Base-by-base conservation (phyloP, 2,797 vertebrate species). In the Poecilia picta region DNA sequence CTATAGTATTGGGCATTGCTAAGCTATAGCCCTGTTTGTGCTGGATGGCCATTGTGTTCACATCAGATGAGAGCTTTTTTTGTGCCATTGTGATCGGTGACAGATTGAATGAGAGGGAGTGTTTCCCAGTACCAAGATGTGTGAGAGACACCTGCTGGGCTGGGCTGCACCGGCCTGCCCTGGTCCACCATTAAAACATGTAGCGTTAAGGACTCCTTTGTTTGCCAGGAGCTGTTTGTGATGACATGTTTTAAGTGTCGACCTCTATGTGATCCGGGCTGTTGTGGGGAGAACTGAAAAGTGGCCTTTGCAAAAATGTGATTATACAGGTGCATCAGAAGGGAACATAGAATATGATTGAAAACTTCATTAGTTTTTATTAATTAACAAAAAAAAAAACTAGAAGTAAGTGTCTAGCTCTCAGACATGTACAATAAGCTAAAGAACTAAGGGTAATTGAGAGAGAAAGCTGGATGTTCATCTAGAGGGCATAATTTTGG, bases 141-240 rank as follows among this genome's bases (percentile, higher is more conserved):
- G 95, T 85, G 62, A 95, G 96, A 91, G 96, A 97, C 97, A 98
- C 97, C 97, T 98, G 98, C 97, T 98, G 97, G 94, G 97, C 93
- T 87, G 94, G 96, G 95, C 96, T 95, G 96, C 86, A 94, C 96
- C 94, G 95, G 96, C 95, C 94, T 96, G 95, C 95, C 95, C 96
- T 94, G 93, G 93, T 91, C 91, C 91, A 91, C 95, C 95, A 95
- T 94, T 94, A 96, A 96, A 95, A 96, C 94, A 91, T 96, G 95
- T 95, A 95, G 95, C 71, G 84, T 96, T 94, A 76, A 78, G 94
- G 95, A 95, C 93, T 95, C 94, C 93, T 97, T 97, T 97, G 96
- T 97, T 95, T 91, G 90, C 91, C 91, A 84, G 89, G 95, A 96
- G 95, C 96, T 97, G 96, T 96, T 97, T 95, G 96, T 97, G 96